Base-by-base conservation (phyloP, 2,888 invertebrate genomes). In the Byasa hedistus region DNA sequence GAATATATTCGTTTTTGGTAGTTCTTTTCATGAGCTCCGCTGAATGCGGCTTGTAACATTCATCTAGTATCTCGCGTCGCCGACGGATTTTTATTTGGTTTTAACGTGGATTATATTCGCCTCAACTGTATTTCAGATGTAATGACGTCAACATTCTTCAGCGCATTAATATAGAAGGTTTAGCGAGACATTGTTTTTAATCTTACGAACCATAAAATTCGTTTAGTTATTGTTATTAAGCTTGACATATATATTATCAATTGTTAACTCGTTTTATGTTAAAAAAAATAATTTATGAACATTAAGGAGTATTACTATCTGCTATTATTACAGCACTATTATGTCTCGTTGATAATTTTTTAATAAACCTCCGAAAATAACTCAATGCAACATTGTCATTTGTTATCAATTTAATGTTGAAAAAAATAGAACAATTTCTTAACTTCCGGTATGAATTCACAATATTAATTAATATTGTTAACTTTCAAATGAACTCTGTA, bases 21-120 rank as follows among this genome's bases (percentile, higher is more conserved):
- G 85, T 80, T 87, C 88, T 87, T 87, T 89, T 88, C 88, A 87
- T 84, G 84, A 85, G 84, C 81, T 82, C 78, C 76, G 79, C 77
- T 87, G 86, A 85, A 87, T 87, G 86, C 82, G 83, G 83, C 79
- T 85, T 82, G 83, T 79, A 87, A 87, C 85, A 87, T 89, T 87
- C 88, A 88, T 87, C 83, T 80, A 79, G 78, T 78, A 77, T 79
- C 80, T 80, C 75, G 78, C 78, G 76, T 79, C 80, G 80, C 76
- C 83, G 81, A 76, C 75, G 82, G 81, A 85, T 84, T 84, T 89
- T 88, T 87, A 88, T 86, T 84, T 82, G 78, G 81, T 80, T 84
- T 87, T 84, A 86, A 86, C 83, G 78, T 78, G 83, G 81, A 85
- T 87, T 85, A 85, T 84, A 82, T 83, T 82, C 84, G 82, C 81